Conservation (phyloP, 2,797 vertebrate species). For the Kryptolebias ocellatus region DNA sequence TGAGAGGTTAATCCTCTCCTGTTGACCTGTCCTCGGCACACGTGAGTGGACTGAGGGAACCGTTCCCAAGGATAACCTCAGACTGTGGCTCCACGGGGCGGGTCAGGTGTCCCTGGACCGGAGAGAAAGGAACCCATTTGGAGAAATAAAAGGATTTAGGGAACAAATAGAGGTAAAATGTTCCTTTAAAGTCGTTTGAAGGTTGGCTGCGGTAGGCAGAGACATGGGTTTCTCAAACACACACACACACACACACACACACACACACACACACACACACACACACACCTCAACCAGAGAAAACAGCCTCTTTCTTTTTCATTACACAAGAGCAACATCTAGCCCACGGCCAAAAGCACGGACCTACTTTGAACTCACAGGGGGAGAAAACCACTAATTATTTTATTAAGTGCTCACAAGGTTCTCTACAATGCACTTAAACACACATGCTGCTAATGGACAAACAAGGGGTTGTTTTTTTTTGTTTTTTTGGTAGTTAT, state of each 20-base stretch:
- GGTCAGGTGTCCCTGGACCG: conserved; percentile 52
- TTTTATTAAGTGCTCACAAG: conserved; percentile 80
- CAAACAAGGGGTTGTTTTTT: conserved; percentile 15
- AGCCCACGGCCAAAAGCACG: conserved; percentile 63
- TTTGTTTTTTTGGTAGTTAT: too few relatives aligned
- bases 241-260: too few relatives aligned
- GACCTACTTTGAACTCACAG: conserved; percentile 76
- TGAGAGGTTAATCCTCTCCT: conserved; percentile 21
- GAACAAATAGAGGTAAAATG: conserved; percentile 59
- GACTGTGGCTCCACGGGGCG: conserved; percentile 46
- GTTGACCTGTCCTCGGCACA: conserved; percentile 12
- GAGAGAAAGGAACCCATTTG: conserved; percentile 63
- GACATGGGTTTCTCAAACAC: conserved; percentile 66
- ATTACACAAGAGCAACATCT: conserved; percentile 74
- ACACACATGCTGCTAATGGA: conserved; percentile 51
- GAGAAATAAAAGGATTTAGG: conserved; percentile 55
- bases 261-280: conserved; percentile 58
- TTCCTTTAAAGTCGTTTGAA: conserved; percentile 68
- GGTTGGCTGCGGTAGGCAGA: conserved; percentile 75
- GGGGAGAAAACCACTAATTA: conserved; percentile 72
- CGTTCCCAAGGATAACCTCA: conserved; percentile 55
- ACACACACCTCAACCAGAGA: conserved; percentile 63
- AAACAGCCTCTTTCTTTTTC: conserved; percentile 64
- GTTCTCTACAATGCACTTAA: conserved; percentile 47
- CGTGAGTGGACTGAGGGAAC: conserved; percentile 36